Conservation (phyloP, 2,888 invertebrate species). For the Coenonympha arcania region DNA sequence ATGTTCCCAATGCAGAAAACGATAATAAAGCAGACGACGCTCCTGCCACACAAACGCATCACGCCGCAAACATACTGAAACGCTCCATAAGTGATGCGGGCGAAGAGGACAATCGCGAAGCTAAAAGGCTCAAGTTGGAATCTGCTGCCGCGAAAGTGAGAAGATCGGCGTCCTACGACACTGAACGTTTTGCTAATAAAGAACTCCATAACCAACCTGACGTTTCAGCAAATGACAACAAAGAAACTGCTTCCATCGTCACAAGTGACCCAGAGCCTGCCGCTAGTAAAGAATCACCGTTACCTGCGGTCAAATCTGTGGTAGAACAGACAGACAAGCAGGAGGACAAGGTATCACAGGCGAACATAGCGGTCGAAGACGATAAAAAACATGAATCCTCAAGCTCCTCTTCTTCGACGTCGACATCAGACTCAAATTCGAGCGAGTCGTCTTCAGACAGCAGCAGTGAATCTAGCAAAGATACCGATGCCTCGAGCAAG, state of each 20-base stretch:
- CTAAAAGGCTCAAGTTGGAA: slow-evolving; percentile 58
- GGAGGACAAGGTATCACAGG: slow-evolving; percentile 26
- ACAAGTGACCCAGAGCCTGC: slow-evolving; percentile 6
- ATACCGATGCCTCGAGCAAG: slow-evolving; percentile 69
- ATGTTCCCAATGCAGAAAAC: slow-evolving; percentile 36
- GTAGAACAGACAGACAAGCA: slow-evolving; percentile 28
- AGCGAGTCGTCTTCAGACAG: slow-evolving; percentile 71
- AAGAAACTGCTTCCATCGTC: slow-evolving; percentile 26
- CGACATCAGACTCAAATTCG: slow-evolving; percentile 72
- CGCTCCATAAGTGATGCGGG: slow-evolving; percentile 66
- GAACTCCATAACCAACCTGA: slow-evolving; percentile 13
- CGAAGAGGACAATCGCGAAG: slow-evolving; percentile 60
- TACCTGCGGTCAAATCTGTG: slow-evolving; percentile 5
- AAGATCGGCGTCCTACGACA: slow-evolving; percentile 64
- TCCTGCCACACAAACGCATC: slow-evolving; percentile 42
- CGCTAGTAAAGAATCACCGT: slow-evolving; percentile 7
- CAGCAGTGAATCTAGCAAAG: slow-evolving; percentile 68
- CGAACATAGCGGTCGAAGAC: slow-evolving; percentile 31
- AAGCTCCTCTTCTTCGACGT: slow-evolving; percentile 57
- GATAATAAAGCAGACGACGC: slow-evolving; percentile 43
- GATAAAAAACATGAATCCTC: slow-evolving; percentile 52
- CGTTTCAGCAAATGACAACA: slow-evolving; percentile 28
- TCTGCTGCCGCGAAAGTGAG: slow-evolving; percentile 63
- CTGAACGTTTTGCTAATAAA: slow-evolving; percentile 44
- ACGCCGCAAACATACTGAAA: slow-evolving; percentile 65